A percentile compares a stretch with the other conserved stretches of the same genome.
These are phyloP conservation scores for Matsumyia berberina DNA, from an alignment of 2,888 invertebrate genomes.

Conservation along the genomic window DNA sequence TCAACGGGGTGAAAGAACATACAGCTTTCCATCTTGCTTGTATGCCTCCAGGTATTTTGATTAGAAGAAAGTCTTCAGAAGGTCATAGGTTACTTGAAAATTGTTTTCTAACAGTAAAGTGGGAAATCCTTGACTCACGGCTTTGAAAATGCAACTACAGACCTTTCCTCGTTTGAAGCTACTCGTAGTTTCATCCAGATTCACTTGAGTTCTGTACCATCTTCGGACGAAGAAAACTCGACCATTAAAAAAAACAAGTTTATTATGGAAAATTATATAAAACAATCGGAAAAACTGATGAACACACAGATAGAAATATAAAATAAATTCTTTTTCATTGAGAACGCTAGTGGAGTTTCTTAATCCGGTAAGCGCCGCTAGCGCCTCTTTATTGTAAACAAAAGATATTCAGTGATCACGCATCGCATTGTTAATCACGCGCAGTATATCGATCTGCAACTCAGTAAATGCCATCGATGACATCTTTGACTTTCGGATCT, in stretches of 20 bases:
- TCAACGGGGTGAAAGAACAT: no score
- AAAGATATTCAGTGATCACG: conserved; percentile 78
- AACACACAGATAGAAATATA: background rate
- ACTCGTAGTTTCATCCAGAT: no score
- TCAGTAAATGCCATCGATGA: conserved; percentile 82
- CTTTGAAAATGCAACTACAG: no score
- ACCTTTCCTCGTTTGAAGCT: no score
- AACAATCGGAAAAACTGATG: background rate
- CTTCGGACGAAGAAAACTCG: no score
- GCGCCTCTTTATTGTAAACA: background rate
- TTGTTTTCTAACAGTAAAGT: no score
- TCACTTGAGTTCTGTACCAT: no score
- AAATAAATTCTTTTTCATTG: background rate
- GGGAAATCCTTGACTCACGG: no score
- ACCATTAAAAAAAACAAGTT: background rate
- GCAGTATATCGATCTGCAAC: conserved; percentile 82
- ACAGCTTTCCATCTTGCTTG: no score
- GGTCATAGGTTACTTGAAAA: no score
- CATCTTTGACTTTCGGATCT: conserved; percentile 82
- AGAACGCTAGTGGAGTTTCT: background rate
- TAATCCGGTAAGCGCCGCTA: background rate
- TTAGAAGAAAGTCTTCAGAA: no score
- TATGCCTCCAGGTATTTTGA: no score
- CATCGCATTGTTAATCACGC: conserved; percentile 81
- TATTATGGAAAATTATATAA: background rate